phyloP scores from a whole-genome alignment of 2,888 invertebrate genomes.

The Drosophila sordidapex region DNA sequence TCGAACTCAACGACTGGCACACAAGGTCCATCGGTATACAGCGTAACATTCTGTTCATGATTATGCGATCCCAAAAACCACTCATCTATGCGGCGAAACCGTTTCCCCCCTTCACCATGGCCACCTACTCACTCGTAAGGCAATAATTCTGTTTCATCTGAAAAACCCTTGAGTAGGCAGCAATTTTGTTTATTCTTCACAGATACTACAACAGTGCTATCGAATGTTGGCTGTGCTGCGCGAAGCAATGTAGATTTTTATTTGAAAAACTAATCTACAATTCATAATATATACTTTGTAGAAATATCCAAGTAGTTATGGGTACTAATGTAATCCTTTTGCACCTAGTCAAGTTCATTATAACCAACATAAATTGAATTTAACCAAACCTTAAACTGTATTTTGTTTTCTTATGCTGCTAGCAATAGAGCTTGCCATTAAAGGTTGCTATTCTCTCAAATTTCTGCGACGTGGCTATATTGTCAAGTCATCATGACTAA shows the following conservation, averaged over 20 bases:
- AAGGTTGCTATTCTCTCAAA: not conserved
- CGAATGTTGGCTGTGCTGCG: slow-evolving; percentile 66
- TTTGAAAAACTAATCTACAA: not conserved
- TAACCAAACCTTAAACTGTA: not conserved
- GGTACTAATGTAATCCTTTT: not conserved
- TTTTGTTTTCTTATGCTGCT: not conserved
- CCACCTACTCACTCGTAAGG: slow-evolving; percentile 78
- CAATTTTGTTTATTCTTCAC: slow-evolving; percentile 33
- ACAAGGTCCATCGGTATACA: slow-evolving; percentile 57
- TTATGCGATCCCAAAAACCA: slow-evolving; percentile 77
- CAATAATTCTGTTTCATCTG: not conserved
- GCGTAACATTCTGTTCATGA: slow-evolving; percentile 74
- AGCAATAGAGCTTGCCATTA: not conserved
- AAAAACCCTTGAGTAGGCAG: not conserved
- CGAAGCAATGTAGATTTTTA: slow-evolving; percentile 56
- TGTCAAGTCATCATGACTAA: slow-evolving; percentile 1
- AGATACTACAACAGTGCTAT: slow-evolving; percentile 76
- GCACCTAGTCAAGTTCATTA: not conserved
- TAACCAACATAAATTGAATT: not conserved
- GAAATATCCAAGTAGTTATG: slow-evolving; percentile 19
- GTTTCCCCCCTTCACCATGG: slow-evolving; percentile 72
- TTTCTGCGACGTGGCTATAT: not conserved
- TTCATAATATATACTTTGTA: not conserved
- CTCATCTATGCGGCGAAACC: slow-evolving; percentile 73
- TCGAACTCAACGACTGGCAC: slow-evolving; percentile 74